Evolutionary conservation across 1,140 invertebrate species (phyloP), one percentile per base, ranked within the genome.

Genomic region (Drosophila athabasca): DNA sequence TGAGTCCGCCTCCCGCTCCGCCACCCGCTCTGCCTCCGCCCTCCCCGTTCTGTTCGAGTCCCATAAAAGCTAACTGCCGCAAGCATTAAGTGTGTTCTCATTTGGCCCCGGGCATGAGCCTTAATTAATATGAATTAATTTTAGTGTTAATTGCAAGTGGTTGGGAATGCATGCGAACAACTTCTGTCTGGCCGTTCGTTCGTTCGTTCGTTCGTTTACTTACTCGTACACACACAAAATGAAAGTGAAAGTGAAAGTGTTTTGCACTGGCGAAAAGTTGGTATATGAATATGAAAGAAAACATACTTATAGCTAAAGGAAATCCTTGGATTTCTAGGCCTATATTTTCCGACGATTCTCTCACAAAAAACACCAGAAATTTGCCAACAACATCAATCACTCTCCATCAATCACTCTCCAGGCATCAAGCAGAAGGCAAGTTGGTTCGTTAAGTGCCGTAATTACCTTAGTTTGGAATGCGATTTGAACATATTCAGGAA

Each of bases 101-200:
- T 87, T 87, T 82, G 74, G 62, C 61, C 43, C 55, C 44, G 50
- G 43, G 68, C 51, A 64, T 65, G 74, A 62, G 78, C 78, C 74
- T 88, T 87, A 87, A 87, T 87, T 87, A 87, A 87, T 87, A 87
- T 87, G 83, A 87, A 87, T 87, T 87, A 88, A 87, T 87, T 87
- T 87, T 62, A 87, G 82, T 87, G 82, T 87, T 87, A 87, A 87
- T 87, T 87, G 82, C 75, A 82, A 87, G 82, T 87, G 78, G 83
- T 87, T 70, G 70, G 83, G 71, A 55, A 43, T 83, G 71, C 62
- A 65, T 79, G 75, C 26, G 11, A 22, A 65, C 50, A 39, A 66
- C 49, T 64, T 68, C 46, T 55, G 52, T 61, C 22, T 52, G 71
- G 53, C n/a, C 46, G 17, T 0, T 1, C 17, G 17, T 1, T 19